phyloP scores from a whole-genome alignment of 2,888 invertebrate genomes.

The Trichopria drosophilae region DNA sequence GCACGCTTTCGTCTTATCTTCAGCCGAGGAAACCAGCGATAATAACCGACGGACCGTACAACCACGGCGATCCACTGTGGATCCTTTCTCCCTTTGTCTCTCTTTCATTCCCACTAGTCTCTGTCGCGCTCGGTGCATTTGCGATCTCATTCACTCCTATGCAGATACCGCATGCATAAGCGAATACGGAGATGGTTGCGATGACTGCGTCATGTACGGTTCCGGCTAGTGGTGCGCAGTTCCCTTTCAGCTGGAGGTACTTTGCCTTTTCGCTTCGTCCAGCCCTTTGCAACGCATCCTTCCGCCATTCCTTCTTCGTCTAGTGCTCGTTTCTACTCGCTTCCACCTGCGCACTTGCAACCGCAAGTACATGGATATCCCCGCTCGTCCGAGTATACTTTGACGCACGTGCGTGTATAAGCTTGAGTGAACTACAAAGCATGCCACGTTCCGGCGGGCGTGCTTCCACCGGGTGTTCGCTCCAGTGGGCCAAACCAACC shows the following conservation, averaged over 20 bases:
- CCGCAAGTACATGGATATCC: too few relatives aligned
- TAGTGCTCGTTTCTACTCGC: constrained; percentile 26
- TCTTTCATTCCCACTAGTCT: not conserved
- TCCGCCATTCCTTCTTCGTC: constrained; percentile 18
- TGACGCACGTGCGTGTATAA: constrained; percentile 36
- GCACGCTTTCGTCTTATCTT: too few relatives aligned
- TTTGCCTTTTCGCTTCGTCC: constrained; percentile 34
- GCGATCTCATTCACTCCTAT: not conserved
- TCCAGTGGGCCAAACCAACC: constrained; percentile 57
- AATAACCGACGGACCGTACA: too few relatives aligned
- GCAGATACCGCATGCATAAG: constrained; percentile 42
- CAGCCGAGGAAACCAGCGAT: too few relatives aligned
- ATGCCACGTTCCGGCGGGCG: constrained; percentile 57
- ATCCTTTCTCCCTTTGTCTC: not conserved
- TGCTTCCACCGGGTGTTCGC: constrained; percentile 59
- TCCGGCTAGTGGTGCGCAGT: constrained; percentile 59
- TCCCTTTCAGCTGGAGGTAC: constrained; percentile 48
- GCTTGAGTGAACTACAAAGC: constrained; percentile 50
- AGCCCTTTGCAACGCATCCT: constrained; percentile 35
- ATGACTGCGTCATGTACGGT: constrained; percentile 55
- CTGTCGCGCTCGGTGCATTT: not conserved
- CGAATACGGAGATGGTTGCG: constrained; percentile 54
- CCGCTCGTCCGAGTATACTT: constrained; percentile 31
- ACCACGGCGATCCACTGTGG: not conserved
- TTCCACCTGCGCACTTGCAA: constrained; percentile 20